Evolutionary conservation across 2,888 invertebrate genomes (phyloP).

Genomic region (Monoplex corrugatus): DNA sequence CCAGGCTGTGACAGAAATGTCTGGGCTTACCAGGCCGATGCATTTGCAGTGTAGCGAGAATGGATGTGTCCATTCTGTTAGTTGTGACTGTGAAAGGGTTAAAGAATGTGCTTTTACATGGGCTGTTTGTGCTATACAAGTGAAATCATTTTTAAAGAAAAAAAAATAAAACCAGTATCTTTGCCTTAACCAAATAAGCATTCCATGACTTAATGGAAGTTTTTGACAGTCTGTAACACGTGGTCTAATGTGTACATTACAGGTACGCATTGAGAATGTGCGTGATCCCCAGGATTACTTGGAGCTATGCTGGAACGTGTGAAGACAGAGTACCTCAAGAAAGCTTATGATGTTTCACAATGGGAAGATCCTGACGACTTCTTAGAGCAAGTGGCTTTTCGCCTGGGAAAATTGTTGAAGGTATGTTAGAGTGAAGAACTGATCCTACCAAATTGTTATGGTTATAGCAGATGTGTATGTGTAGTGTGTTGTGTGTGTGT

Average conservation of each 20-base stretch:
- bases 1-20: too few species aligned
- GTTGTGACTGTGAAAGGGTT: too few species aligned
- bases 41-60: too few species aligned
- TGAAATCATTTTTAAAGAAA: neutral
- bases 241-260: too few species aligned
- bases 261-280: constrained; percentile 94
- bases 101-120: too few species aligned
- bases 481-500: neutral
- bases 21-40: too few species aligned
- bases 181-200: too few species aligned
- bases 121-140: too few species aligned
- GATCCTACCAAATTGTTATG: neutral
- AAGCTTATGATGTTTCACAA: constrained; percentile 90
- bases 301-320: constrained; percentile 92
- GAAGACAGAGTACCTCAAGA: constrained; percentile 91
- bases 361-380: constrained; percentile 94
- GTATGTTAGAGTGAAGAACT: constrained; percentile 70
- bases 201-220: too few species aligned
- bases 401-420: constrained; percentile 94
- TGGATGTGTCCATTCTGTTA: too few species aligned
- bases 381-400: constrained; percentile 92
- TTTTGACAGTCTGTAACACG: too few species aligned
- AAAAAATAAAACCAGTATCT: neutral
- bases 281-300: constrained; percentile 97
- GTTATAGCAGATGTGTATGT: neutral